Base-by-base conservation (phyloP, 2,113 vertebrate genomes). In the Larimichthys crocea region DNA sequence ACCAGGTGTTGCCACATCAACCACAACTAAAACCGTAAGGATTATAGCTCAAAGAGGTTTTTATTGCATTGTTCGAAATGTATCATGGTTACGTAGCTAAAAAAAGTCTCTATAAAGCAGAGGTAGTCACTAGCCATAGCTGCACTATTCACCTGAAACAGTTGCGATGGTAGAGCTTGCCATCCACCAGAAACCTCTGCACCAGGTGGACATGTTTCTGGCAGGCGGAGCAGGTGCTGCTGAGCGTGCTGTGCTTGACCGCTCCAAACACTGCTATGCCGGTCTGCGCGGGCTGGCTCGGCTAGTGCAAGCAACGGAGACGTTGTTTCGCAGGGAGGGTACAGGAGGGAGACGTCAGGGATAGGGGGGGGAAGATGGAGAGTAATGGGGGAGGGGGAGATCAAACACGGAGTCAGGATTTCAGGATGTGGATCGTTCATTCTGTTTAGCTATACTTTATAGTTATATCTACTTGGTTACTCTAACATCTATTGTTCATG, bases 121-220 rank as follows among this genome's bases (percentile, higher is more conserved):
- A 69, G 1, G 20, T 22, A 12, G 31, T 20, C 10, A 60, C 17
- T 26, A 42, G 17, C 17, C 3, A 10, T 35, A 15, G 56, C 20
- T 46, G 56, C 60, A 8, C 60, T 17, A 2, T 22, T 93, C 85
- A 99, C 98, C 98, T 97, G 94, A 99, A 99, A 91, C 98, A 99
- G 92, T 97, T 98, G 53, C 98, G 97, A 91, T 99, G 98, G 94
- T 97, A 99, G 49, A 99, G 96, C 90, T 93, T 97, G 83, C 98
- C 95, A 16, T 98, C 97, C 0, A 95, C 96, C 90, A 99, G 94
- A 90, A 96, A 96, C 71, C 98, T 96, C 94, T 99, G 98, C 80
- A 99, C 98, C 92, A 99, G 93, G 77, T 99, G 98, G 55, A 99
- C 98, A 0, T 97, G 98, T 79, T 97, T 96, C 86, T 94, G 95